A percentile compares a stretch with the other conserved stretches of the same genome.
Evolutionary conservation across 2,888 invertebrate species (phyloP).

Genomic region (Pherbina coryleti): DNA sequence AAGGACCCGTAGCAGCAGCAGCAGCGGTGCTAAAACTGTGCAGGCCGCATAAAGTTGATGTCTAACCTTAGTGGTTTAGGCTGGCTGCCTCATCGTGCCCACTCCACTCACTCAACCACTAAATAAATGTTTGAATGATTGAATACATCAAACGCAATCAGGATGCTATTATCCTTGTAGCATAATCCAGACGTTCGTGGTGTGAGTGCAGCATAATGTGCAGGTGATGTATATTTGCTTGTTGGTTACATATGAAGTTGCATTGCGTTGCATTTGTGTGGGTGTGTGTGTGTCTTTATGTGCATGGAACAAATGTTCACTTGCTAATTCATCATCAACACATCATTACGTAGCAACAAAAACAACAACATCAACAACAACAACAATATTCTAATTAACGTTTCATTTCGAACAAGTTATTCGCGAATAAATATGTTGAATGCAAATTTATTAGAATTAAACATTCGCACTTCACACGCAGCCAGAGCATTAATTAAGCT

Average conservation of each 20-base stretch:
- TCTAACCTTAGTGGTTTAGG: background rate
- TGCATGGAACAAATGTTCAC: background rate
- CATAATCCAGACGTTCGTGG: background rate
- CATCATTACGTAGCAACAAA: conserved; percentile 46
- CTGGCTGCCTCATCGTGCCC: background rate
- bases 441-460: no score
- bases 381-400: background rate
- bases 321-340: conserved; percentile 44
- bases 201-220: background rate
- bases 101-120: background rate
- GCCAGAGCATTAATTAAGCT: no score
- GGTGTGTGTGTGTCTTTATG: conserved; percentile 12
- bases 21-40: background rate
- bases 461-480: no score
- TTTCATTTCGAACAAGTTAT: no score
- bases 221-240: background rate
- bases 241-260: no score
- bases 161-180: conserved; percentile 11
- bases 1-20: background rate
- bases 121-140: background rate
- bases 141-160: background rate
- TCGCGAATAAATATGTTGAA: no score
- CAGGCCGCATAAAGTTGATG: background rate
- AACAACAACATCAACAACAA: background rate
- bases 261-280: background rate